Evolutionary conservation across 2,888 invertebrate genomes (phyloP), one percentile per base, ranked within the genome.

Genomic region (Sarcophaga rosellei): DNA sequence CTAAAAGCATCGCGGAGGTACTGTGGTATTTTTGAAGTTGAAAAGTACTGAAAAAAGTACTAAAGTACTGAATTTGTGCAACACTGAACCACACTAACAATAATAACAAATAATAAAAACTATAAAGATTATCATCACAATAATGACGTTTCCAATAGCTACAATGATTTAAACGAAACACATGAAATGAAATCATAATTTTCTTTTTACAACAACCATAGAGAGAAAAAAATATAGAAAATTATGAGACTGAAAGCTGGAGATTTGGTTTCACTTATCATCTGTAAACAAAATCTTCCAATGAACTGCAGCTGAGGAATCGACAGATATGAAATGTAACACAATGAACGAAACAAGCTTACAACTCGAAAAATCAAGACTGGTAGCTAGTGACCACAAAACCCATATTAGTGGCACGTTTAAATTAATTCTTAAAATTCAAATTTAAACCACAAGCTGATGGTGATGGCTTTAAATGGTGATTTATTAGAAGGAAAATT

Each of bases 341-440:
- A 35, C 8, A 35, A 35, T 2, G 35, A 35, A 35, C 35, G 2
- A 65, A 76, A 76, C 59, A 35, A 72, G 61, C 47, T 72, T 53
- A 17, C 53, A 53, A 17, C 4, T 15, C 3, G 17, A 53, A 63
- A 81, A 45, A 15, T 20, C 77, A 86, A 81, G 72, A 78, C 86
- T 69, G 81, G 84, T 86, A 86, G 86, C 81, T 63, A 0, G 17
- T 15, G 70, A 74, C 81, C 86, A 86, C 77, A 86, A 84, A 78
- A 79, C 63, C 80, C 86, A 86, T 86, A 83, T 86, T 80, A 73
- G 81, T 79, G 75, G 78, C 78, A 84, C 74, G 77, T 84, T 81
- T 75, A 84, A 86, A 86, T 84, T 81, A 81, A 86, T 86, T 86
- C 78, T 78, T 62, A 72, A 75, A 81, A 81, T 70, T 77, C 59